Conservation (phyloP, 2,113 vertebrate species). For the Syngnathus typhle region DNA sequence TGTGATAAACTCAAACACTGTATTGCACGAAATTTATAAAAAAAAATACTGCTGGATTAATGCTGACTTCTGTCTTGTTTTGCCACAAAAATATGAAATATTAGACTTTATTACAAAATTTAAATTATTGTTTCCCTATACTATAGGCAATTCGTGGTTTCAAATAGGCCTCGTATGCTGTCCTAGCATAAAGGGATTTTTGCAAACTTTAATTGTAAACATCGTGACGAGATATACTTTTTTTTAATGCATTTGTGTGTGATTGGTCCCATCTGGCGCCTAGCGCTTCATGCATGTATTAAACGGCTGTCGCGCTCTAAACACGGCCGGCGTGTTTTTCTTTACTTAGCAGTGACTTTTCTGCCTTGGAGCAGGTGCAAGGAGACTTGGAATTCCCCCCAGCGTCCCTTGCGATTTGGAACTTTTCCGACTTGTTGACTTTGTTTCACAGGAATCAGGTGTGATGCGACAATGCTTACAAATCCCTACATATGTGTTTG, state of each 20-base stretch:
- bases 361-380: conserved; percentile 5
- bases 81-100: background rate
- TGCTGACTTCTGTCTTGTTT: conserved; percentile 59
- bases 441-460: background rate
- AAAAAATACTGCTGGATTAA: conserved; percentile 58
- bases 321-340: conserved; percentile 10
- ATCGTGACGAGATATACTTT: too few relatives aligned
- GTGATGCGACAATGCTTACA: background rate
- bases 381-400: conserved; percentile 24
- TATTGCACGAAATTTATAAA: conserved; percentile 79
- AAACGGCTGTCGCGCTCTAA: conserved; percentile 11
- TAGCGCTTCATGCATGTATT: conserved; percentile 21
- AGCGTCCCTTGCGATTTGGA: conserved; percentile 10
- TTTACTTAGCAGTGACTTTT: conserved; percentile 17
- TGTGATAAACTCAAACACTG: conserved; percentile 77
- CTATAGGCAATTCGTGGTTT: too few relatives aligned
- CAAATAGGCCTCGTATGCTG: too few relatives aligned
- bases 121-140: too few relatives aligned
- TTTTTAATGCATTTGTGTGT: background rate
- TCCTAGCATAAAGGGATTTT: too few relatives aligned
- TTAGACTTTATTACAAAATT: background rate
- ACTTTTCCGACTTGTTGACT: background rate
- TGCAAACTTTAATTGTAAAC: too few relatives aligned
- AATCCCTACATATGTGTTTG: background rate
- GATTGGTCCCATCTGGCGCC: conserved; percentile 38